Evolutionary conservation across 2,797 vertebrate species (phyloP).

Genomic region (Neosilurus mollespiculum): DNA sequence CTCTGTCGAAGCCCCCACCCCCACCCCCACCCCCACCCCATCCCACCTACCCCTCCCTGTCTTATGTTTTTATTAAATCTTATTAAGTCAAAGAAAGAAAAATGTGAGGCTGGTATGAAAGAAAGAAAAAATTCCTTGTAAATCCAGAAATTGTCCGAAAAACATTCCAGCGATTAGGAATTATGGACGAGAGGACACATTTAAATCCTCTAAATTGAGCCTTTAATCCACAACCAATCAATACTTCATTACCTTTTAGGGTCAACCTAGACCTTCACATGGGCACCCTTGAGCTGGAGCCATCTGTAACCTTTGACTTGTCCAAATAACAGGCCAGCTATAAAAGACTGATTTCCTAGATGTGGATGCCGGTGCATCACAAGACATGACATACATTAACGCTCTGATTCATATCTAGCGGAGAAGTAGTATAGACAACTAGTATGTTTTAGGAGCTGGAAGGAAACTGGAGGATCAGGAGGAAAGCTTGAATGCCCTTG

Average conservation of each 20-base stretch:
- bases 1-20: too few species aligned
- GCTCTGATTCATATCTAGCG: not conserved
- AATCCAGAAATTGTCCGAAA: not conserved
- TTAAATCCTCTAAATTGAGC: too few species aligned
- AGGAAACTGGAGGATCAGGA: not conserved
- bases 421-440: not conserved
- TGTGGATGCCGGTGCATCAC: not conserved
- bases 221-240: too few species aligned
- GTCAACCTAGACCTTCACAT: too few species aligned
- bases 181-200: too few species aligned
- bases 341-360: not conserved
- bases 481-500: not conserved
- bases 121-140: not conserved
- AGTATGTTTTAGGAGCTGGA: not conserved
- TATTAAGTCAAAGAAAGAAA: too few species aligned
- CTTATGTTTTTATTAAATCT: not conserved
- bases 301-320: too few species aligned
- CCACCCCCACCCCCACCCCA: too few species aligned
- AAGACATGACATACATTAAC: not conserved
- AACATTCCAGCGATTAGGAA: not conserved
- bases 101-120: not conserved
- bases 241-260: too few species aligned
- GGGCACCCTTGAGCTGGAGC: too few species aligned
- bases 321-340: too few species aligned
- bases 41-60: too few species aligned